Conservation (phyloP, 2,797 vertebrate species). For the Rhadinocentrus ornatus region DNA sequence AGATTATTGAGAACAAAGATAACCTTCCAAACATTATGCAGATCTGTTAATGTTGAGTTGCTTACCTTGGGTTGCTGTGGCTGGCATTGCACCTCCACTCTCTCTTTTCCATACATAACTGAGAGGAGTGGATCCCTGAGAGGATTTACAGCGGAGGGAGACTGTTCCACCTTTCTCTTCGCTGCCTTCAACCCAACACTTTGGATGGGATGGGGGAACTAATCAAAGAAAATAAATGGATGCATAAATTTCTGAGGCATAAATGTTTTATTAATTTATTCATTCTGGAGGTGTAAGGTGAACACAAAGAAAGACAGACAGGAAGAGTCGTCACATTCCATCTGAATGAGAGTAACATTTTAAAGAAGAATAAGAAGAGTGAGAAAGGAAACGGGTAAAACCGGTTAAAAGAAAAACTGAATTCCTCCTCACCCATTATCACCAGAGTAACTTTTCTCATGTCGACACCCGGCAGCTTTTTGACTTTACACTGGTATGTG, state of each 20-base stretch:
- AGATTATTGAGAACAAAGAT: neutral
- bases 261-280: neutral
- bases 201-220: slow-evolving; percentile 80
- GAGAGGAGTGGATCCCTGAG: slow-evolving; percentile 74
- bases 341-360: slow-evolving; percentile 9
- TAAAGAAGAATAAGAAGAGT: slow-evolving; percentile 2
- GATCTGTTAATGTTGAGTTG: neutral
- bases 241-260: neutral
- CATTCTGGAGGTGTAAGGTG: slow-evolving; percentile 1
- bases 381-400: slow-evolving; percentile 64
- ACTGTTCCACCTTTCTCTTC: slow-evolving; percentile 78
- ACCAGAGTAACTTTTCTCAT: slow-evolving; percentile 86
- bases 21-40: neutral
- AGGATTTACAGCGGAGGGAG: slow-evolving; percentile 76
- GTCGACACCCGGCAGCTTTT: slow-evolving; percentile 89
- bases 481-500: slow-evolving; percentile 94
- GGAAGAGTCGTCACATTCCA: slow-evolving; percentile 42
- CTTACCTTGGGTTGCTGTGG: slow-evolving; percentile 65
- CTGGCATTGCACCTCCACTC: slow-evolving; percentile 68
- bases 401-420: slow-evolving; percentile 42
- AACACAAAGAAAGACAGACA: slow-evolving; percentile 1
- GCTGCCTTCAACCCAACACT: slow-evolving; percentile 81
- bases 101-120: slow-evolving; percentile 79
- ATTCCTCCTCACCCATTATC: slow-evolving; percentile 85
- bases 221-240: slow-evolving; percentile 1